Percentiles rank a stretch among this genome's conserved stretches.
Evolutionary conservation across 2,113 vertebrate species (phyloP).

Genomic region (Rhineura floridana): DNA sequence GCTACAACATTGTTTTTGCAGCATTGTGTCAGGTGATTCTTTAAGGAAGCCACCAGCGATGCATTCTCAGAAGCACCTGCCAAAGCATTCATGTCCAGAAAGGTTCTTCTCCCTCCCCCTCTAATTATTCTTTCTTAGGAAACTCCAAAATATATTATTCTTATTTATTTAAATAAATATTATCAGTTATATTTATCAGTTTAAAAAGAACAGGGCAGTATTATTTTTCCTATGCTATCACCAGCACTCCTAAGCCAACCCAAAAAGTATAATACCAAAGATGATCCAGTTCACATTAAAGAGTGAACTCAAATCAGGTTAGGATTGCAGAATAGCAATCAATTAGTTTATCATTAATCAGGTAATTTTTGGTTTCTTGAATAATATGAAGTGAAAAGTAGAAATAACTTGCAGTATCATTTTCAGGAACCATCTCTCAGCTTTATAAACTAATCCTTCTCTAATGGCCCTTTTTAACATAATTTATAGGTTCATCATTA

Average conservation of each 20-base stretch:
- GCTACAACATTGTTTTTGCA: no score
- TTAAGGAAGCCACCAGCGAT: no score
- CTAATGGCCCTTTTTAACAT: conserved; percentile 95
- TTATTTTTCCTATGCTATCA: not conserved
- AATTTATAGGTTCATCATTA: conserved; percentile 99
- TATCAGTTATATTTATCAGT: not conserved
- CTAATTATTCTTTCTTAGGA: no score
- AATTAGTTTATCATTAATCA: conserved; percentile 90
- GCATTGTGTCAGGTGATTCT: no score
- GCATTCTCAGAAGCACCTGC: no score
- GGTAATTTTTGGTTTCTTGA: conserved; percentile 79
- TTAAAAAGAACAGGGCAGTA: not conserved
- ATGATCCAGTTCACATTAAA: conserved; percentile 31
- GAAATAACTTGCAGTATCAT: conserved; percentile 87
- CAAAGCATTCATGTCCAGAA: no score
- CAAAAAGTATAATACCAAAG: conserved; percentile 36
- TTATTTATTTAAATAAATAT: no score
- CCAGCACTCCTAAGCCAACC: not conserved
- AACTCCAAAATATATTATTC: no score
- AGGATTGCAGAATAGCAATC: conserved; percentile 75
- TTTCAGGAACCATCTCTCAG: conserved; percentile 88
- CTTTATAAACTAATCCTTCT: conserved; percentile 98
- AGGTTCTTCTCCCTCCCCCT: no score
- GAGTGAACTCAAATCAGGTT: conserved; percentile 51
- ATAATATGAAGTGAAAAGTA: conserved; percentile 84